Conservation (phyloP, 2,797 vertebrate genomes). For the Lindbergichthys nudifrons region DNA sequence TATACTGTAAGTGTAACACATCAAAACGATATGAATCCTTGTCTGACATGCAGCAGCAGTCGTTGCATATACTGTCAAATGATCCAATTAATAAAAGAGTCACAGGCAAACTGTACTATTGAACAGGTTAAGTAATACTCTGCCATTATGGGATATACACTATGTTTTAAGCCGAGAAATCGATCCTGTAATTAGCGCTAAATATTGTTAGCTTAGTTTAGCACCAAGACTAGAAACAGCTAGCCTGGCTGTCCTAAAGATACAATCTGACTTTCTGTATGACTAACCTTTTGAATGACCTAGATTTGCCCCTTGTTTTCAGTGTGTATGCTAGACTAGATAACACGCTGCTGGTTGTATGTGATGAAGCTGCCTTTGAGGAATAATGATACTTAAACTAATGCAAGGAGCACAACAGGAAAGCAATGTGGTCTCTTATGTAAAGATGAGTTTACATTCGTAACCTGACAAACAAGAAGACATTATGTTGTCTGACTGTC, state of each 20-base stretch:
- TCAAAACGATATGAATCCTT: neutral
- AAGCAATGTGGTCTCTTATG: too few relatives aligned
- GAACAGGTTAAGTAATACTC: neutral
- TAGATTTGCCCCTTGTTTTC: neutral
- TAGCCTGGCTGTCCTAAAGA: neutral
- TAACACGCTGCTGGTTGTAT: too few relatives aligned
- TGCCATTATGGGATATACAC: neutral
- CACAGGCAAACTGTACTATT: neutral
- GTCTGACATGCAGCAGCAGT: neutral
- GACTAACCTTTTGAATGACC: neutral
- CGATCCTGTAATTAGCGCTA: neutral
- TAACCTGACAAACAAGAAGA: neutral
- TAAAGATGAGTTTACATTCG: too few relatives aligned
- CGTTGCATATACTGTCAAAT: neutral
- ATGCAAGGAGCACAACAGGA: neutral
- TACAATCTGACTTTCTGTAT: neutral
- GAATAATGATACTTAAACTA: neutral
- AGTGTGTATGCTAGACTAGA: neutral
- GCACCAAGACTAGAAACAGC: neutral
- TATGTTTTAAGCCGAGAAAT: neutral
- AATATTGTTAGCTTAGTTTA: slow-evolving; percentile 4
- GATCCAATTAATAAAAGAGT: neutral
- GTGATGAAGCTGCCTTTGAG: neutral
- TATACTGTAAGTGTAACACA: neutral
- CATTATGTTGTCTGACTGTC: neutral